A percentile compares a stretch with the other conserved stretches of the same genome.
phyloP scores from a whole-genome alignment of 2,888 invertebrate species.

The Amphipoea oculea region DNA sequence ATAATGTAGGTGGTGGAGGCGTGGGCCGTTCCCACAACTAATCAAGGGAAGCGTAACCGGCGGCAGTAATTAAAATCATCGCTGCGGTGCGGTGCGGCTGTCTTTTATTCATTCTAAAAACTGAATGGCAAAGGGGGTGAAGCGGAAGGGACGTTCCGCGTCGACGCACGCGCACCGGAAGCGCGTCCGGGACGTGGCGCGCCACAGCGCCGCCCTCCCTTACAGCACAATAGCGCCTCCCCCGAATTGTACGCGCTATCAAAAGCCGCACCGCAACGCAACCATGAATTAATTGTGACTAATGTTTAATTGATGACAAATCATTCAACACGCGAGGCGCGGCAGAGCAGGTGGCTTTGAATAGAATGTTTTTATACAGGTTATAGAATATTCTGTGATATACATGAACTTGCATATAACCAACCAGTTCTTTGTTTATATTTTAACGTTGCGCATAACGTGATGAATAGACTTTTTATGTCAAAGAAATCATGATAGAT shows the following conservation, averaged over 20 bases:
- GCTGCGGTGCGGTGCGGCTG: slow-evolving; percentile 66
- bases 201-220: slow-evolving; percentile 80
- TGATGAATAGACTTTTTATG: neutral
- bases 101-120: slow-evolving; percentile 80
- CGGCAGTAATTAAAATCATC: slow-evolving; percentile 73
- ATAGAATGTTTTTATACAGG: slow-evolving; percentile 43
- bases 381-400: slow-evolving; percentile 26
- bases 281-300: slow-evolving; percentile 65
- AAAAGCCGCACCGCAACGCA: slow-evolving; percentile 65
- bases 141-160: slow-evolving; percentile 89
- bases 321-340: slow-evolving; percentile 56
- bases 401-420: slow-evolving; percentile 5
- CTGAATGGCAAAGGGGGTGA: slow-evolving; percentile 83
- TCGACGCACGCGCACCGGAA: slow-evolving; percentile 86
- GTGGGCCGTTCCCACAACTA: slow-evolving; percentile 70
- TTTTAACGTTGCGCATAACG: slow-evolving; percentile 6
- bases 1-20: neutral
- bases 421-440: slow-evolving; percentile 12
- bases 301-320: slow-evolving; percentile 71
- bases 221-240: slow-evolving; percentile 74
- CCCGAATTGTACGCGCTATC: slow-evolving; percentile 66
- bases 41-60: slow-evolving; percentile 66
- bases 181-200: slow-evolving; percentile 88
- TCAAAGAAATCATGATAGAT: neutral
- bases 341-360: slow-evolving; percentile 58